These are phyloP conservation scores for Cyphomyrus discorhynchus DNA, from an alignment of 2,113 vertebrate species.

Conservation along the genomic window DNA sequence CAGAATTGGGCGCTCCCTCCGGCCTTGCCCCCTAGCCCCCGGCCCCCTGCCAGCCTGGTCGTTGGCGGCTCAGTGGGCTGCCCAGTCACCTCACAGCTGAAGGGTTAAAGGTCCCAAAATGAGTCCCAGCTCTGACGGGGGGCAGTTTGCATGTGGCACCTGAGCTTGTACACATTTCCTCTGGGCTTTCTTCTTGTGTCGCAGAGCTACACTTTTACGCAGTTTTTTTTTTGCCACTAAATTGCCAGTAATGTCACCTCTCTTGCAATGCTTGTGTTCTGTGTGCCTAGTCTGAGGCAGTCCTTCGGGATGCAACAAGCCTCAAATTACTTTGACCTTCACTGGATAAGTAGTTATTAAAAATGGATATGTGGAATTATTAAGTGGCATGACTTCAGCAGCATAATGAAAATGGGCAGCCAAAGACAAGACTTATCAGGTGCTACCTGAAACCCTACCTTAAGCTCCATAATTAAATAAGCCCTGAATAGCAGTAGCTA, in stretches of 20 bases:
- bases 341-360: not conserved
- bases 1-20: not conserved
- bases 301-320: not conserved
- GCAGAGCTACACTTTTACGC: not conserved
- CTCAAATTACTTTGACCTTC: not conserved
- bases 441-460: not conserved
- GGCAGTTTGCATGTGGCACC: not conserved
- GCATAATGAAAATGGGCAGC: not conserved
- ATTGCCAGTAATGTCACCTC: not conserved
- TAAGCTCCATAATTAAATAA: not conserved
- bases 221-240: not conserved
- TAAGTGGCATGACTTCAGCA: not conserved
- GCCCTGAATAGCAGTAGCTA: not conserved
- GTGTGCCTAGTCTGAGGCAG: not conserved
- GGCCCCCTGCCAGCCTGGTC: not conserved
- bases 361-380: not conserved
- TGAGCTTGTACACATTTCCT: not conserved
- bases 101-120: not conserved
- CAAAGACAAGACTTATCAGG: not conserved
- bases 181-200: not conserved
- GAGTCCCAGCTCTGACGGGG: not conserved
- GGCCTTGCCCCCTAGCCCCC: not conserved
- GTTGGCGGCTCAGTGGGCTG: not conserved
- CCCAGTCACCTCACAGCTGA: not conserved
- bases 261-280: not conserved